These are phyloP conservation scores for Hypanus sabinus DNA, from an alignment of 2,113 vertebrate species.

Conservation along the genomic window DNA sequence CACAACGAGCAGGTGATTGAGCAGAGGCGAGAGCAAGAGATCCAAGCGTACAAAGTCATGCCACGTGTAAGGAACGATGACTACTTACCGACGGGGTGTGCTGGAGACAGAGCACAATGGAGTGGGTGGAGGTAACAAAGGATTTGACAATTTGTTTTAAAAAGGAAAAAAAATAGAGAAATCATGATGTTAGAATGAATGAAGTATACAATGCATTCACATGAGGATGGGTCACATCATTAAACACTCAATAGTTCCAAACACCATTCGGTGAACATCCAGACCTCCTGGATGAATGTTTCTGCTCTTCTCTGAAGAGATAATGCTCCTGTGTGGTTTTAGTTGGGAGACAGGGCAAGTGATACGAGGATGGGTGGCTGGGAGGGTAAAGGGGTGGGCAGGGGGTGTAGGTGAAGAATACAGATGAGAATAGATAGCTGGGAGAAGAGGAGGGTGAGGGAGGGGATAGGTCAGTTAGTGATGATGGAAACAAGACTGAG, in stretches of 20 bases:
- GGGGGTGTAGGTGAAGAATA: not conserved
- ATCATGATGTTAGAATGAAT: conserved; percentile 91
- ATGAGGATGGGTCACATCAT: conserved; percentile 55
- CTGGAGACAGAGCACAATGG: conserved; percentile 94
- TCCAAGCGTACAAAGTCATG: conserved; percentile 60
- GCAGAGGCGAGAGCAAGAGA: not conserved
- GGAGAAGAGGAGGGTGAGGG: not conserved
- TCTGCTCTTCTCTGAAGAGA: not conserved
- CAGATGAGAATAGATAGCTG: not conserved
- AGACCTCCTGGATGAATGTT: conserved; percentile 39
- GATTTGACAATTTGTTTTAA: conserved; percentile 51
- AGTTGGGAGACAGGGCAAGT: not conserved
- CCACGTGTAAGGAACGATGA: conserved; percentile 83
- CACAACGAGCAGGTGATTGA: not conserved
- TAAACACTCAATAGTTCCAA: conserved; percentile 51
- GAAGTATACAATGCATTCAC: conserved; percentile 66
- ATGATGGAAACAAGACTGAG: not conserved
- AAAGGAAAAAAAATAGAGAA: conserved; percentile 55
- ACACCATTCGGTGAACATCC: conserved; percentile 45
- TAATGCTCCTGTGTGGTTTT: not conserved
- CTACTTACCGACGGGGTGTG: conserved; percentile 97
- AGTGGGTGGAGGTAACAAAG: conserved; percentile 76
- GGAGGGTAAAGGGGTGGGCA: not conserved
- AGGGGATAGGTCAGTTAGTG: not conserved
- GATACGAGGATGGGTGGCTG: too few species aligned